Percentiles rank a stretch among this genome's conserved stretches.
Evolutionary conservation across 2,888 invertebrate genomes (phyloP).

Genomic region (Agriopis marginaria): DNA sequence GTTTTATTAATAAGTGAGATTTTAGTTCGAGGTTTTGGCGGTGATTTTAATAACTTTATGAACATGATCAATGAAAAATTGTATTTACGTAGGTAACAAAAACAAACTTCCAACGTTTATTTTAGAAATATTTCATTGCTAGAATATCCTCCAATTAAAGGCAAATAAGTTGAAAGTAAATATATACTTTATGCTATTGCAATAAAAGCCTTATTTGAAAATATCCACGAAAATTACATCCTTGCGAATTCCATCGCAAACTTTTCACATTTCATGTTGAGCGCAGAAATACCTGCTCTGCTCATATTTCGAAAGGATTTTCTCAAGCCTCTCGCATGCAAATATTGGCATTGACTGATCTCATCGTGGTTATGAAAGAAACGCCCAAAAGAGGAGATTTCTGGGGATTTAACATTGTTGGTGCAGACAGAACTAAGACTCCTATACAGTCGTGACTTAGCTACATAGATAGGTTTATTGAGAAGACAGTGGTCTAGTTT

Average conservation of each 20-base stretch:
- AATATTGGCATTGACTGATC: constrained; percentile 55
- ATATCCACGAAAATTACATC: constrained; percentile 8
- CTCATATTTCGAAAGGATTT: constrained; percentile 39
- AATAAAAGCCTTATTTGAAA: not conserved
- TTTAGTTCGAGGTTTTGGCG: no score
- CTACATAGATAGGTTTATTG: no score
- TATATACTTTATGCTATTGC: not conserved
- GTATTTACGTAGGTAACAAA: no score
- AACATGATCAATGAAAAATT: no score
- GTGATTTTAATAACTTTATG: no score
- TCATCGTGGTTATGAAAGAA: constrained; percentile 49
- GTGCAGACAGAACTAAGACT: constrained; percentile 5
- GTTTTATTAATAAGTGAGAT: no score
- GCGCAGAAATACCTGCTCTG: constrained; percentile 15
- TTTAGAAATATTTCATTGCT: no score
- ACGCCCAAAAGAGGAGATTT: constrained; percentile 40
- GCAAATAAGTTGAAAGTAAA: no score
- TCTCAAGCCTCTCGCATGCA: constrained; percentile 49
- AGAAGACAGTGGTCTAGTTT: no score
- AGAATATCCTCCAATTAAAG: no score
- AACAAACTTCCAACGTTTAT: no score
- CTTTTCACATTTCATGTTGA: constrained; percentile 13
- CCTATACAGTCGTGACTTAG: no score
- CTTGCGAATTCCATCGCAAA: constrained; percentile 5
- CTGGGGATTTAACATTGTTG: constrained; percentile 32